phyloP scores from a whole-genome alignment of 2,797 vertebrate species.

The Peromyscus attwateri region DNA sequence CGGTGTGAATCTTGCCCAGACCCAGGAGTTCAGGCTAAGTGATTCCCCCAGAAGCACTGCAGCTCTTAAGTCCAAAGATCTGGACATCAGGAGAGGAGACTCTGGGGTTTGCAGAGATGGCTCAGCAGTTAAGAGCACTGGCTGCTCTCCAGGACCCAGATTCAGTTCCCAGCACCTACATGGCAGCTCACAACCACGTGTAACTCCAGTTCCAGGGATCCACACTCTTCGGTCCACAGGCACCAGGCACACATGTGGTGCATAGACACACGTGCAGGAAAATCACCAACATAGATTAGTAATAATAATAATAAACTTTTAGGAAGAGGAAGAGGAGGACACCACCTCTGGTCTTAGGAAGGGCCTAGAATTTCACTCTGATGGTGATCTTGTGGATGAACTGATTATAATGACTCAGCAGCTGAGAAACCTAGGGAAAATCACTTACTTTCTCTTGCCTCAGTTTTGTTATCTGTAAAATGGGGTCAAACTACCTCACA shows the following conservation, averaged over 20 bases:
- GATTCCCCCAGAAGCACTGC: not conserved
- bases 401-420: not conserved
- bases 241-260: not conserved
- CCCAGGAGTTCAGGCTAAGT: not conserved
- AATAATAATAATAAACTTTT: not conserved
- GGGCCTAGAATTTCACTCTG: not conserved
- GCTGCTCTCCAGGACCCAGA: not conserved
- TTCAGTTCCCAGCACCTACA: not conserved
- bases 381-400: not conserved
- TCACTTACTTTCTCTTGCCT: not conserved
- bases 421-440: not conserved
- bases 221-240: not conserved
- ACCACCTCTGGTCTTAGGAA: not conserved
- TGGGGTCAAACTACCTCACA: not conserved
- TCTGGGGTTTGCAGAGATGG: not conserved
- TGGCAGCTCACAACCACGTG: not conserved
- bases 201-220: not conserved
- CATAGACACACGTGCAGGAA: not conserved
- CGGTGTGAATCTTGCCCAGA: not conserved
- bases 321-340: not conserved
- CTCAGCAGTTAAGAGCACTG: not conserved
- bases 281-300: not conserved
- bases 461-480: conserved; percentile 5
- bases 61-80: conserved; percentile 37
- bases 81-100: not conserved